Base-by-base conservation (phyloP, 92 coral and sea anemone species). In the Phenganax subtilis region DNA sequence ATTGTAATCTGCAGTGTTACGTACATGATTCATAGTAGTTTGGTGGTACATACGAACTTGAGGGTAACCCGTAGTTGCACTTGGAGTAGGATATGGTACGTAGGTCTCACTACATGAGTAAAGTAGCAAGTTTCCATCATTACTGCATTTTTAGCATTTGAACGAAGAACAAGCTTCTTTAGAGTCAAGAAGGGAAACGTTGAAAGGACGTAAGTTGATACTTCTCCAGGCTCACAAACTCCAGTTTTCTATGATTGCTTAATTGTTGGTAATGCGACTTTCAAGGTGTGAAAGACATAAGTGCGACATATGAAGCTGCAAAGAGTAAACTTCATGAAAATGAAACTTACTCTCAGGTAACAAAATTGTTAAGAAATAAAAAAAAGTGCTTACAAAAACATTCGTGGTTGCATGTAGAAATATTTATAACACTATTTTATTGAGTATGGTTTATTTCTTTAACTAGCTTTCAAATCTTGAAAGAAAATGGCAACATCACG, bases 321-420 rank as follows among this genome's bases (percentile, higher is more conserved):
- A 91, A 88, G 75, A 93, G 87, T 78, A 93, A 93, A 77, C 86
- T 93, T n/a, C 70, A 87, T 87, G 98, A 93, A 83, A 93, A 93
- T 76, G 98, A 93, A 76, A 91, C 98, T 20, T 87, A 88, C 77
- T 93, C 98, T 16, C 98, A 93, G 89, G 98, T 93, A 85, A 82
- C 51, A 51, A 4, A 7, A 6, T 63, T 6, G 30, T 10, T 31
- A n/a, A n/a, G 7, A 2, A 11, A 62, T 37, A 9, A 2, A 58
- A 1, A 20, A 1, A 2, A 37, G 47, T 37, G 47, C 47, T 37
- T 3, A 0, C 27, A 56, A 12, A 20, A 51, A 52, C 20, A 3
- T n/a, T 80, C 44, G 7, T 20, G 65, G 56, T 0, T 6, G 28
- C 56, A 69, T 62, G 76, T 16, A 71, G 51, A 12, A 9, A 8